phyloP scores from a whole-genome alignment of 2,113 vertebrate genomes.

The Typhlomys cinereus region DNA sequence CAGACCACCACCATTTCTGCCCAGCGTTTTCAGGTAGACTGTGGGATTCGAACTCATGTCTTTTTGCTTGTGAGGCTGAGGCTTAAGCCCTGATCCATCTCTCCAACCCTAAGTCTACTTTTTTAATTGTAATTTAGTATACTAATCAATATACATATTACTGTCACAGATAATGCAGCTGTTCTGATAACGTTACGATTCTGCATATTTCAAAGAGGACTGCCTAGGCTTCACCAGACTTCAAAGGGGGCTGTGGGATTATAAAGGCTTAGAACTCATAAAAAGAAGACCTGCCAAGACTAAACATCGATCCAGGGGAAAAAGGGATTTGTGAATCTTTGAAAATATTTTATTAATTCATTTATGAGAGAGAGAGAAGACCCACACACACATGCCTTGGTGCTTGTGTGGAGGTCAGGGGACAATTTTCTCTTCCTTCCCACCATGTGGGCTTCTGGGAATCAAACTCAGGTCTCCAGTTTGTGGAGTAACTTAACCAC shows the following conservation, averaged over 20 bases:
- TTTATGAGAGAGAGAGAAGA: background rate
- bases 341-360: background rate
- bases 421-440: background rate
- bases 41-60: fast-evolving
- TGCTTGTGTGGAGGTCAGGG: background rate
- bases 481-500: too few species aligned
- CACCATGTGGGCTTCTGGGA: background rate
- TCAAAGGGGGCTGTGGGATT: background rate
- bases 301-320: background rate
- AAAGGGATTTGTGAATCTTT: background rate
- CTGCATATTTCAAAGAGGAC: background rate
- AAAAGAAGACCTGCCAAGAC: background rate
- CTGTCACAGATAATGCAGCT: conserved; percentile 28
- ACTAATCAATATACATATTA: background rate
- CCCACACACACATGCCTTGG: background rate
- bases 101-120: background rate
- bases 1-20: too few species aligned
- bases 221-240: background rate
- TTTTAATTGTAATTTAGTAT: too few species aligned
- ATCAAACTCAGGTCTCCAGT: background rate
- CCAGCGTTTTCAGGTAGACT: too few species aligned
- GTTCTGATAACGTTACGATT: conserved; percentile 26
- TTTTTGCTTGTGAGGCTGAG: background rate
- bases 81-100: background rate
- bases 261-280: background rate